Evolutionary conservation across 2,113 vertebrate species (phyloP), one percentile per base, ranked within the genome.

Genomic region (Gallinago paraguaiae): DNA sequence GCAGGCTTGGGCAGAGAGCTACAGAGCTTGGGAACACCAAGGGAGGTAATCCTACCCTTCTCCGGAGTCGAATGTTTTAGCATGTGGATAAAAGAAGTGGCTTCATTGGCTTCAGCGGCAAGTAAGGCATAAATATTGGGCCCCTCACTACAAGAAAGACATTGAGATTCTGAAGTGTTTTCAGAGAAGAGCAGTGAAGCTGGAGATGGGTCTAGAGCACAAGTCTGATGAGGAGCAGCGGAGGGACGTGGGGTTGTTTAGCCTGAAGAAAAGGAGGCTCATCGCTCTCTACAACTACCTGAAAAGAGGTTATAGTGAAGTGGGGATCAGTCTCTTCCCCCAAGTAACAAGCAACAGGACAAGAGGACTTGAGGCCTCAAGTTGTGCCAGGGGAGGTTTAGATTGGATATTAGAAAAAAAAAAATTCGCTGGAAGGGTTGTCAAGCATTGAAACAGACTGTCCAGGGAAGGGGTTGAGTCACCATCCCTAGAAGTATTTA

Each of bases 21-120:
- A 1, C 7, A 7, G 28, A 63, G 39, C 57, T 61, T 2, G 4
- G 39, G 61, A 67, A 59, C 1, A 3, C 0, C 0, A 0, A 37
- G 39, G 39, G 0, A 80, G 16, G 45, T 50, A 82, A 87, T 11
- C 59, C 24, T 18, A 14, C 3, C 35, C 19, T 41, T 72, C 35
- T 67, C 68, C n/a, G 45, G 57, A 48, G 45, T n/a, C 3, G 2
- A 13, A 3, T 59, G 17, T 43, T 50, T 90, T 86, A 76, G 12
- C 4, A 5, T 11, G 18, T 51, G 63, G 94, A 76, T 71, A 81
- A 95, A 63, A 37, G 30, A 75, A 60, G 50, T 27, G 39, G 23
- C 56, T 95, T 39, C 25, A 14, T 17, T 5, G 2, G 35, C 71
- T 82, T 82, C 53, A 13, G 43, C 2, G 92, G 57, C 65, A 75